Percentiles rank a stretch among this genome's conserved stretches.
These are phyloP conservation scores for Acipenser ruthenus DNA, from an alignment of 2,797 vertebrate genomes.

Conservation along the genomic window DNA sequence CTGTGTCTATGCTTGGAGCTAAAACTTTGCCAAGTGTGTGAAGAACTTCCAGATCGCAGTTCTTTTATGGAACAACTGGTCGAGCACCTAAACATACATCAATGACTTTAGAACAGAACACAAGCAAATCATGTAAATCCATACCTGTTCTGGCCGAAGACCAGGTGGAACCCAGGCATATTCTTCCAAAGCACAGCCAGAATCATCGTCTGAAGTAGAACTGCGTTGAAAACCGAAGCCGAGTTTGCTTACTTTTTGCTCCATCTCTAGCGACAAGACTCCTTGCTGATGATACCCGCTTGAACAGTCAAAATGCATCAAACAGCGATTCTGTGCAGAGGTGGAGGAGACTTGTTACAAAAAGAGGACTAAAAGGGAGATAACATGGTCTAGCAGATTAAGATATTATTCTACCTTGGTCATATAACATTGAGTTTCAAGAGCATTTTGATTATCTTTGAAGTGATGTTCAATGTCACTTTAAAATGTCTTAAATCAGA, in stretches of 20 bases:
- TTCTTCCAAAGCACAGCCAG: slow-evolving; percentile 91
- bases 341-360: neutral
- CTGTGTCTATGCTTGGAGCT: neutral
- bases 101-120: no score
- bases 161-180: slow-evolving; percentile 95
- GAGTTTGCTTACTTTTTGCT: slow-evolving; percentile 81
- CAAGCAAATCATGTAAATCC: slow-evolving; percentile 11
- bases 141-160: slow-evolving; percentile 87
- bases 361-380: neutral
- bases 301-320: slow-evolving; percentile 68
- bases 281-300: slow-evolving; percentile 44
- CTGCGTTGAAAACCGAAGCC: slow-evolving; percentile 84
- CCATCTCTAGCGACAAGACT: slow-evolving; percentile 73
- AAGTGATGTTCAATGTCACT: slow-evolving; percentile 9
- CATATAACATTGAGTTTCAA: no score
- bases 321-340: slow-evolving; percentile 48
- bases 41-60: no score
- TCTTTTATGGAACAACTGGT: no score
- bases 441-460: neutral
- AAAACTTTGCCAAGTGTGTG: no score
- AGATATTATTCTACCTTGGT: no score
- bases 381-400: no score
- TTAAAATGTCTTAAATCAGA: slow-evolving; percentile 8
- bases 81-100: no score
- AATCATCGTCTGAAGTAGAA: slow-evolving; percentile 93